These are phyloP conservation scores for Argynnis bischoffii DNA, from an alignment of 2,888 invertebrate genomes.

Conservation along the genomic window DNA sequence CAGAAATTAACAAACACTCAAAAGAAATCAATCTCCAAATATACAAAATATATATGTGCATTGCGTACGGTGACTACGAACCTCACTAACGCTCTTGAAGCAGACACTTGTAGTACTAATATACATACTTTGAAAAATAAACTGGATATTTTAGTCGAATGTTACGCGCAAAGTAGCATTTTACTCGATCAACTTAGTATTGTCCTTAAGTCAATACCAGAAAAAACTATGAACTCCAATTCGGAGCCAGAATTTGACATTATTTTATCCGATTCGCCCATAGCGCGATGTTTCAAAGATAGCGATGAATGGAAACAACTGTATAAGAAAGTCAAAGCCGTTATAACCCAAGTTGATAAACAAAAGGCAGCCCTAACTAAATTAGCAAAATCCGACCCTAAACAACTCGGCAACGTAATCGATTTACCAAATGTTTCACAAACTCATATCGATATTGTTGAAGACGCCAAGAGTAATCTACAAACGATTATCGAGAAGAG, in stretches of 20 bases:
- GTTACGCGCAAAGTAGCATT: slow-evolving; percentile 76
- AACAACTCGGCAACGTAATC: slow-evolving; percentile 51
- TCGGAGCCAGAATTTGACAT: slow-evolving; percentile 65
- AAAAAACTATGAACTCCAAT: slow-evolving; percentile 49
- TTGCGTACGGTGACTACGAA: slow-evolving; percentile 76
- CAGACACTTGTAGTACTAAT: slow-evolving; percentile 54
- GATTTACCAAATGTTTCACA: slow-evolving; percentile 56
- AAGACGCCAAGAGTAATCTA: slow-evolving; percentile 58
- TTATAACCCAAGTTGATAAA: slow-evolving; percentile 61
- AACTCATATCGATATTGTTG: slow-evolving; percentile 60
- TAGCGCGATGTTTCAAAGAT: slow-evolving; percentile 66
- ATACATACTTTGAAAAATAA: slow-evolving; percentile 61
- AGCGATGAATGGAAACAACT: slow-evolving; percentile 68
- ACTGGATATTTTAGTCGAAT: slow-evolving; percentile 68
- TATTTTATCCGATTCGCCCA: slow-evolving; percentile 62
- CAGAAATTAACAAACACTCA: slow-evolving; percentile 85
- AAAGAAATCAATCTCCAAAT: slow-evolving; percentile 83
- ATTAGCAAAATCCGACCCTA: slow-evolving; percentile 56
- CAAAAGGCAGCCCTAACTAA: slow-evolving; percentile 65
- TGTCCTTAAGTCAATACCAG: slow-evolving; percentile 82
- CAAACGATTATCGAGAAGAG: slow-evolving; percentile 53
- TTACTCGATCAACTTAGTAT: slow-evolving; percentile 86
- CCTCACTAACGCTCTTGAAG: slow-evolving; percentile 60
- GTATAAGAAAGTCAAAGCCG: slow-evolving; percentile 57
- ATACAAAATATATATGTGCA: slow-evolving; percentile 81